Conservation (phyloP, 2,888 invertebrate genomes). For the Andrena praecox region DNA sequence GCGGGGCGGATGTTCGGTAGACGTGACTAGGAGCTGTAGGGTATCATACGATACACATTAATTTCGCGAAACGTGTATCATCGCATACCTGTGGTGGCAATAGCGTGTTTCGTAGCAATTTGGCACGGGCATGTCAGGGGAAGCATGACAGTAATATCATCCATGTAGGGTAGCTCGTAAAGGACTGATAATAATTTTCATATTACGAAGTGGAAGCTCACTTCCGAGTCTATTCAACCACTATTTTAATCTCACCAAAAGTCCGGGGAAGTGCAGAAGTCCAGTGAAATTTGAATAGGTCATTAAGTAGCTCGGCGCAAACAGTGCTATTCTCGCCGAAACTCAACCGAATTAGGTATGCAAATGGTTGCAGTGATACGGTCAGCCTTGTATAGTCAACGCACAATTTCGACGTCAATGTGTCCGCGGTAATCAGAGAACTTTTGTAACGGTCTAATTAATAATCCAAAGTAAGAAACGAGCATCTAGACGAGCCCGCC, state of each 20-base stretch:
- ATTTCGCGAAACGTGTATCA: too few relatives aligned
- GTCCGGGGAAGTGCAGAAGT: too few relatives aligned
- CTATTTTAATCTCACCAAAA: not conserved
- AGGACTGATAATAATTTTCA: not conserved
- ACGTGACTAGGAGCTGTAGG: too few relatives aligned
- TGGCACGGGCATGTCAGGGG: not conserved
- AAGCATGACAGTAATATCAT: not conserved
- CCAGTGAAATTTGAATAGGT: conserved; percentile 23
- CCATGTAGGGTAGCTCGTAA: not conserved
- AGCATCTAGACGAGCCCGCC: not conserved
- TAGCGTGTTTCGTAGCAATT: not conserved
- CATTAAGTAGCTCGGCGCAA: not conserved
- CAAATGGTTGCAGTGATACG: not conserved
- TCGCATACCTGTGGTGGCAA: too few relatives aligned
- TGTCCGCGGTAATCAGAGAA: not conserved
- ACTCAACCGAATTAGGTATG: conserved; percentile 19
- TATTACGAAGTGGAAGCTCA: not conserved
- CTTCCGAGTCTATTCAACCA: not conserved
- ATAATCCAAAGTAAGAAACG: not conserved
- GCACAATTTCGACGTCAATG: not conserved
- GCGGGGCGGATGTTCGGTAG: too few relatives aligned
- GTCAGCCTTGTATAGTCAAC: not conserved
- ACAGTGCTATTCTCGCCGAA: not conserved
- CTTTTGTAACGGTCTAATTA: conserved; percentile 16
- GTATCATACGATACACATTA: too few relatives aligned